Base-by-base conservation (phyloP, 2,888 invertebrate species). In the Toxonevra muliebris region DNA sequence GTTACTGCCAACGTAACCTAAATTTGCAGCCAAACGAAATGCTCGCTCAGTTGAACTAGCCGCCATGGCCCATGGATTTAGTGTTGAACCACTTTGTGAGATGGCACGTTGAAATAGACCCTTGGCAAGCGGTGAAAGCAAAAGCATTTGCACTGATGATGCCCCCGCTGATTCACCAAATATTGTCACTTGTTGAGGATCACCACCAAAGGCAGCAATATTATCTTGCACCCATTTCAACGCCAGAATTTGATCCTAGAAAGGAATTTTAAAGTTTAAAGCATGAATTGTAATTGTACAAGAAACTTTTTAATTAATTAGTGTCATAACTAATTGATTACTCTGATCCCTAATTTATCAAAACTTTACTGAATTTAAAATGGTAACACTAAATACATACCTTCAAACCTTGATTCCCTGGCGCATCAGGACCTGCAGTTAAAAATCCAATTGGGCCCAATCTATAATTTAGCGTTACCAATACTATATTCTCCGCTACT, bases 401-500 rank as follows among this genome's bases (percentile, higher is more conserved):
- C 86, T 90, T 90, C 0, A 90, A 82, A 0, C 89, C 90, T 85
- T 89, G 89, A 80, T 91, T 91, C 15, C 91, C 91, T 0, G 90
- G 86, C 1, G 89, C 89, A 75, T 88, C 89, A 62, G 88, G 89
- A 69, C 89, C 89, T 12, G 90, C 86, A 62, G 90, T 90, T 42
- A 91, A 81, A 78, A 90, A 91, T 3, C 90, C 90, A 2, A 90
- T 80, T 0, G 89, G 88, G 0, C 90, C 90, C 12, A 85, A 73
- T 71, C 90, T 83, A 77, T 90, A 90, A 82, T 90, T 90, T 13
- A 90, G 81, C 0, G 90, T 90, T 12, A 90, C 90, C 11, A 90
- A 84, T n/a, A 90, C 87, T 11, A 90, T 87, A 52, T 89, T 88
- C 62, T 89, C 89, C 1, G 87, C 86, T 13, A 90, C 87, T 45